Evolutionary conservation across 2,888 invertebrate genomes (phyloP), one percentile per base, ranked within the genome.

Genomic region (Ennomos quercinarius): DNA sequence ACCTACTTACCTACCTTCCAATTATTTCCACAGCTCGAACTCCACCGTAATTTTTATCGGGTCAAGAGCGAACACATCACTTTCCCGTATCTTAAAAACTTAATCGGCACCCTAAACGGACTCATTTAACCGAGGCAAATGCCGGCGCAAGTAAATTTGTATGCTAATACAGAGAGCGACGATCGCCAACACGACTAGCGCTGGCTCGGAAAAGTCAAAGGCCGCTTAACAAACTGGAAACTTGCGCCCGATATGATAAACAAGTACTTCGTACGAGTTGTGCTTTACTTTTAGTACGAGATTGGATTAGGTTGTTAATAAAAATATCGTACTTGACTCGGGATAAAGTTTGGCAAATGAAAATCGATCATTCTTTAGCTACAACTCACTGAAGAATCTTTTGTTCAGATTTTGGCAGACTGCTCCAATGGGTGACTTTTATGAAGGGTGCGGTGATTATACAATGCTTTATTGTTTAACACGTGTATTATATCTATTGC

Each of bases 141-240:
- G 62, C 78, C 74, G 69, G 71, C 73, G 74, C 75, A 73, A 58
- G 55, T 85, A 84, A 81, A 89, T 89, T 86, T 88, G 83, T 84
- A 88, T 89, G 89, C 82, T 84, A 88, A 88, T 87, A 76, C 76
- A 73, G 71, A 72, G 74, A 73, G 71, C 73, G 74, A 75, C 58
- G 50, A 73, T 66, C 68, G 61, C 67, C 67, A 67, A 64, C 45
- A 35, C 13, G 60, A 68, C 64, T 68, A 60, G 63, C 62, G 36
- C 50, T 10, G 11, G 43, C 64, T 42, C 37, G 57, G 43, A 52
- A 61, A 67, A 68, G 61, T 59, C 56, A 61, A 55, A 60, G 48
- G 47, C 55, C 51, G 45, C 57, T 40, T 56, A 52, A 62, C 53
- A 48, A 60, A 67, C 64, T 57, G 41, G 52, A 43, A 67, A 61